A percentile compares a stretch with the other conserved stretches of the same genome.
These are phyloP conservation scores for Lasius platythorax DNA, from an alignment of 2,888 invertebrate species.

Conservation along the genomic window DNA sequence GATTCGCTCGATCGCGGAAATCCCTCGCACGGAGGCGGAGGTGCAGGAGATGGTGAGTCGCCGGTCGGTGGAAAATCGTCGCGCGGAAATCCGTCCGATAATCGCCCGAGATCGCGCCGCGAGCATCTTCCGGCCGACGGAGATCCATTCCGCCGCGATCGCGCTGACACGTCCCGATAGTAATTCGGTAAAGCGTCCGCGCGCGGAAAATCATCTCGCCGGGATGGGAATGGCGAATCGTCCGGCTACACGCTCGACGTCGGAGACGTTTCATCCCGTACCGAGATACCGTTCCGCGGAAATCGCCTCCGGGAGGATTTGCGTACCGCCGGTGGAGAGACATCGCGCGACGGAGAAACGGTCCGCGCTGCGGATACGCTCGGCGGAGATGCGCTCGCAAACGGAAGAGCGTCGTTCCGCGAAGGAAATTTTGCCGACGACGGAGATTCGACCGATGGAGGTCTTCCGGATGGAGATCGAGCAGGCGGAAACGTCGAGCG, in stretches of 20 bases:
- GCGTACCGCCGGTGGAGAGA: not conserved
- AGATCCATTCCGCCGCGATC: constrained; percentile 8
- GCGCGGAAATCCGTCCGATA: constrained; percentile 23
- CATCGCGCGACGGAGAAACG: not conserved
- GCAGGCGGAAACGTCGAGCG: constrained; percentile 56
- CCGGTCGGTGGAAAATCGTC: not conserved
- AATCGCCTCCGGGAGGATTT: not conserved
- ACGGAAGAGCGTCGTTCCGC: constrained; percentile 12
- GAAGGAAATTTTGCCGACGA: constrained; percentile 14
- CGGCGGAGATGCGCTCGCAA: not conserved
- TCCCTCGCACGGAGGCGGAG: not conserved
- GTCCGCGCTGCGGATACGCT: not conserved
- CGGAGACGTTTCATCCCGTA: not conserved
- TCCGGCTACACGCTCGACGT: too few species aligned
- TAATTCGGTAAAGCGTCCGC: not conserved
- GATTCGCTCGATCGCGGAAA: constrained; percentile 2
- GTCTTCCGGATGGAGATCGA: constrained; percentile 32
- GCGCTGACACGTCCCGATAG: not conserved
- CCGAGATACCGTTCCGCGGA: constrained; percentile 11
- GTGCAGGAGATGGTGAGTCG: constrained; percentile 4
- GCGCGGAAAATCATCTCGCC: not conserved
- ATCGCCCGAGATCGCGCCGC: constrained; percentile 10
- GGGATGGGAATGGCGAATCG: not conserved
- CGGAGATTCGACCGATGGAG: constrained; percentile 11
- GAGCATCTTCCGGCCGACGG: constrained; percentile 16